These are phyloP conservation scores for Hemicentrotus pulcherrimus DNA, from an alignment of 35 echinoderm and acorn worm genomes.

Conservation along the genomic window DNA sequence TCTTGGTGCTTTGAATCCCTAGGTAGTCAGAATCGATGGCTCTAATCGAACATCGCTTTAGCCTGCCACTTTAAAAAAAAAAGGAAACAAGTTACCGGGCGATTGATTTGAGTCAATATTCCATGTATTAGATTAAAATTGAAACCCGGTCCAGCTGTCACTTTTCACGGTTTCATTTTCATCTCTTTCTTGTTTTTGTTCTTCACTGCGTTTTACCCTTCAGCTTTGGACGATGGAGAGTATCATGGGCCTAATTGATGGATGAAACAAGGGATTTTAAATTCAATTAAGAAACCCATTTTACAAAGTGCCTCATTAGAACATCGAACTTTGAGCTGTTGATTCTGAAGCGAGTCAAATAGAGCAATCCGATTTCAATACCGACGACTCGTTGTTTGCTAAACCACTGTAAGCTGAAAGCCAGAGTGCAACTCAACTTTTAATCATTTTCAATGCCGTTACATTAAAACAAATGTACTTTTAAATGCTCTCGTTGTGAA, in stretches of 20 bases:
- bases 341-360: background rate
- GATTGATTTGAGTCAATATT: slow-evolving; percentile 49
- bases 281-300: slow-evolving; percentile 30
- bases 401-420: background rate
- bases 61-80: background rate
- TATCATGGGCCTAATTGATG: slow-evolving; percentile 37
- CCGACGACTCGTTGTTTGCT: background rate
- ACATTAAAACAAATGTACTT: background rate
- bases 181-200: slow-evolving; percentile 8
- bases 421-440: background rate
- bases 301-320: slow-evolving; percentile 34
- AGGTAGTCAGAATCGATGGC: background rate
- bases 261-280: slow-evolving; percentile 32
- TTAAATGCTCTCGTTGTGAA: background rate
- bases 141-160: slow-evolving; percentile 26
- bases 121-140: background rate
- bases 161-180: background rate
- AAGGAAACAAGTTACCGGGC: slow-evolving; percentile 6
- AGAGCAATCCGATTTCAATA: background rate
- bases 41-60: slow-evolving; percentile 39
- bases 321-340: background rate
- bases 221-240: background rate
- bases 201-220: background rate
- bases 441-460: background rate
- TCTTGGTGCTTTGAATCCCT: background rate